Evolutionary conservation across 2,888 invertebrate species (phyloP).

Genomic region (Hydriomena furcata): DNA sequence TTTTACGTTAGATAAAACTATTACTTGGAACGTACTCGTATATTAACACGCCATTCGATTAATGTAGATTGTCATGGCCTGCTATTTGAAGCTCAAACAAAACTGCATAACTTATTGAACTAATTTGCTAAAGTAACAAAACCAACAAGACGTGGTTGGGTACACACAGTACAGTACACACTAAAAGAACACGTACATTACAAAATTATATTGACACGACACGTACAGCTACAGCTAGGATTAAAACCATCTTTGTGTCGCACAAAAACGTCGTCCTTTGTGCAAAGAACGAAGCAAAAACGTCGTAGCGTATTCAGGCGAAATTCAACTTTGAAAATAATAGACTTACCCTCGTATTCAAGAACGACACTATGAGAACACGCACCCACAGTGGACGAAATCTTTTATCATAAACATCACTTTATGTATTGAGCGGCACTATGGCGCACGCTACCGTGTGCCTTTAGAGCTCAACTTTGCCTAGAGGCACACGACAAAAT

Average conservation of each 20-base stretch:
- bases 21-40: too few relatives aligned
- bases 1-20: too few relatives aligned
- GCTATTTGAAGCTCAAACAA: background rate
- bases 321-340: constrained; percentile 16
- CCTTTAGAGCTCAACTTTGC: too few relatives aligned
- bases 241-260: constrained; percentile 10
- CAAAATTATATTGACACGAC: constrained; percentile 15
- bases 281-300: constrained; percentile 17
- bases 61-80: background rate
- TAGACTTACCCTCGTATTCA: constrained; percentile 1
- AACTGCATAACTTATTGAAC: background rate
- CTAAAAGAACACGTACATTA: constrained; percentile 7
- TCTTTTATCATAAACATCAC: too few relatives aligned
- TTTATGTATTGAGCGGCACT: too few relatives aligned
- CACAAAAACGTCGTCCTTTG: constrained; percentile 19
- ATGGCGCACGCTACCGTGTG: too few relatives aligned
- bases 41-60: too few relatives aligned
- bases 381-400: too few relatives aligned
- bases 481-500: too few relatives aligned
- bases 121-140: constrained; percentile 10
- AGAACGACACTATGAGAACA: too few relatives aligned
- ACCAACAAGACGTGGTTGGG: background rate
- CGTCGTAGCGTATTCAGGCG: constrained; percentile 5
- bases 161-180: too few relatives aligned
- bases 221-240: constrained; percentile 8